phyloP scores from a whole-genome alignment of 2,888 invertebrate species.

The Diarsia dahlii region DNA sequence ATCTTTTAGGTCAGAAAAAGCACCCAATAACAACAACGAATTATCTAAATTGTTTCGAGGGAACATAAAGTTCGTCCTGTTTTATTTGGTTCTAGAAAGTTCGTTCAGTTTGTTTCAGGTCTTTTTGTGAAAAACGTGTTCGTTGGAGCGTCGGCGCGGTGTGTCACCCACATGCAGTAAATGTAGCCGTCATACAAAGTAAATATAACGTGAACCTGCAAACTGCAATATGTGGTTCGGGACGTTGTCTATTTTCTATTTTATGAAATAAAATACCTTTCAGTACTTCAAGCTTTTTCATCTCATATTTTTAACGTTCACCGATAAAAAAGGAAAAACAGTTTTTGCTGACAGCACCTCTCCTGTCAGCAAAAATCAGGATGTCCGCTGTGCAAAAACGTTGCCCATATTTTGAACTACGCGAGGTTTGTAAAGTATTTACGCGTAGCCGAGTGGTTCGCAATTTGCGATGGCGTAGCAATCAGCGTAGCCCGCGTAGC shows the following conservation, averaged over 20 bases:
- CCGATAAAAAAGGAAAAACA: not conserved
- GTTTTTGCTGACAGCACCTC: conserved; percentile 9
- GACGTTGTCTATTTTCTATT: conserved; percentile 19
- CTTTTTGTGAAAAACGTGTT: conserved; percentile 69
- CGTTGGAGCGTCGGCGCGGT: conserved; percentile 59
- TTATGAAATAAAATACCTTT: conserved; percentile 30
- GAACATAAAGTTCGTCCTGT: conserved; percentile 47
- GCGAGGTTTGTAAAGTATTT: conserved; percentile 34
- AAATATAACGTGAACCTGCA: conserved; percentile 23
- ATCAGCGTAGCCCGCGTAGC: conserved; percentile 35
- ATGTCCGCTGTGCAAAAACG: conserved; percentile 7
- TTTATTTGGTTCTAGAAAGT: conserved; percentile 71
- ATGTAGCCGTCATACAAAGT: conserved; percentile 48
- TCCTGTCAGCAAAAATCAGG: conserved; percentile 12
- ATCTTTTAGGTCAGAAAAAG: conserved; percentile 26
- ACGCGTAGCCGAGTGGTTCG: conserved; percentile 26
- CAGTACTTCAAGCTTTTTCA: conserved; percentile 21
- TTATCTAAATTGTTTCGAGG: conserved; percentile 52
- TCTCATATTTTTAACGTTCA: not conserved
- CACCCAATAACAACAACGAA: conserved; percentile 37
- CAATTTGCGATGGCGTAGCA: conserved; percentile 39
- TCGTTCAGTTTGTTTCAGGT: conserved; percentile 69
- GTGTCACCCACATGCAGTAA: conserved; percentile 69
- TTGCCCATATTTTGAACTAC: conserved; percentile 8
- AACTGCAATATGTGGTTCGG: conserved; percentile 17